Percentiles rank a stretch among this genome's conserved stretches.
phyloP scores from a whole-genome alignment of 2,888 invertebrate genomes.

The Lithophane leautieri region DNA sequence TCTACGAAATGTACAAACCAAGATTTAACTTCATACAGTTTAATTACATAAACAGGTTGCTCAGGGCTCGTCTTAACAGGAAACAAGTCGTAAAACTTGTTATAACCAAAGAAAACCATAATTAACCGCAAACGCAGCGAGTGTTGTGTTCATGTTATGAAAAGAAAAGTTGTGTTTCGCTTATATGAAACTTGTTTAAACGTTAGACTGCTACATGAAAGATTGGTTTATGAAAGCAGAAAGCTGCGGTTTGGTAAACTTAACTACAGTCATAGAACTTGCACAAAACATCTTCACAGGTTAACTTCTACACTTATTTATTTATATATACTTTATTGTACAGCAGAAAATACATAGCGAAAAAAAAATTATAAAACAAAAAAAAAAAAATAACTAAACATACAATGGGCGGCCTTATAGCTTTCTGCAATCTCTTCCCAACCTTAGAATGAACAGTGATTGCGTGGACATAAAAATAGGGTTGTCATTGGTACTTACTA shows the following conservation, averaged over 20 bases:
- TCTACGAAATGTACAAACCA: slow-evolving; percentile 17
- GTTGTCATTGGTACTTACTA: too few species aligned
- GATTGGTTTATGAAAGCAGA: background rate
- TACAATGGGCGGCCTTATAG: too few species aligned
- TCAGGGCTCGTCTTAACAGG: slow-evolving; percentile 30
- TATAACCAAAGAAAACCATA: slow-evolving; percentile 56
- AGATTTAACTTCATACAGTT: slow-evolving; percentile 23
- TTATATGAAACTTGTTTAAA: slow-evolving; percentile 15
- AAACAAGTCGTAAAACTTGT: slow-evolving; percentile 56
- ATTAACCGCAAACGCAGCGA: slow-evolving; percentile 53
- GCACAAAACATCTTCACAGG: background rate
- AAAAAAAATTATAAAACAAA: too few species aligned
- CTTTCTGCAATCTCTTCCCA: too few species aligned
- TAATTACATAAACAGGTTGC: slow-evolving; percentile 38
- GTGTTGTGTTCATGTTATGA: slow-evolving; percentile 30
- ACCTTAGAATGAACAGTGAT: too few species aligned
- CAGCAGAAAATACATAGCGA: too few species aligned
- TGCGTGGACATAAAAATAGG: too few species aligned
- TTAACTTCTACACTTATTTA: background rate
- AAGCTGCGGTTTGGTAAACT: background rate
- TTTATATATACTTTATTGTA: too few species aligned
- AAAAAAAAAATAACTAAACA: too few species aligned
- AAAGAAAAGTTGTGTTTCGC: slow-evolving; percentile 29
- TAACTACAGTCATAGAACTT: background rate
- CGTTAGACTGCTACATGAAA: background rate